Percentiles rank a stretch among this genome's conserved stretches.
These are phyloP conservation scores for Pseudochirops cupreus DNA, from an alignment of 2,797 vertebrate genomes.

Conservation along the genomic window DNA sequence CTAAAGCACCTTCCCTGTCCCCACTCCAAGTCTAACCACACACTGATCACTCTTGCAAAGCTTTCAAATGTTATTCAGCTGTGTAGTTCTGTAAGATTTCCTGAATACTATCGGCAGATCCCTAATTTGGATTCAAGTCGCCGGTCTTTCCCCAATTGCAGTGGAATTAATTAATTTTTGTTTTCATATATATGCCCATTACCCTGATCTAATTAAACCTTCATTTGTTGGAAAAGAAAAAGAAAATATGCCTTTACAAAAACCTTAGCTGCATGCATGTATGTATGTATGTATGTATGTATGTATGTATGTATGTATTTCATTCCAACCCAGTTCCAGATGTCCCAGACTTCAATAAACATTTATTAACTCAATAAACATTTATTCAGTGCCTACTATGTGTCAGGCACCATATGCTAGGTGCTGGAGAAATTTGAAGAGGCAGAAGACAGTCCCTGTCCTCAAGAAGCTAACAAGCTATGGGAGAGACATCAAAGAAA, in stretches of 20 bases:
- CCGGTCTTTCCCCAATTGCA: slow-evolving; percentile 64
- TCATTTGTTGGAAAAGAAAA: too few species aligned
- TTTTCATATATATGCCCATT: slow-evolving; percentile 77
- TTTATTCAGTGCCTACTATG: background rate
- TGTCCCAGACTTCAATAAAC: too few species aligned
- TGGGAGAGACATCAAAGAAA: background rate
- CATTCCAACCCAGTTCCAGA: too few species aligned
- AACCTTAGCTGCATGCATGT: background rate
- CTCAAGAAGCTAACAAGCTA: background rate
- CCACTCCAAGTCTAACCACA: slow-evolving; percentile 42
- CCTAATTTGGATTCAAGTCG: slow-evolving; percentile 70
- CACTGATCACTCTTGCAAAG: background rate
- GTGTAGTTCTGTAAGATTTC: slow-evolving; percentile 47
- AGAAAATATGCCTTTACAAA: background rate
- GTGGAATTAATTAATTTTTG: slow-evolving; percentile 13
- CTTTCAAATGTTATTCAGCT: slow-evolving; percentile 63
- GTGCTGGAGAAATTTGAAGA: background rate
- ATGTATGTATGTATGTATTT: too few species aligned
- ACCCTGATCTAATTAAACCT: slow-evolving; percentile 60
- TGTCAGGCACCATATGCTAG: background rate
- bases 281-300: too few species aligned
- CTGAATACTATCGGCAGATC: slow-evolving; percentile 65
- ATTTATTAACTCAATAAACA: background rate
- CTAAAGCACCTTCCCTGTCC: slow-evolving; percentile 79
- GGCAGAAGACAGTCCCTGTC: background rate